Conservation (phyloP, 2,113 vertebrate genomes). For the Clarias macrocephalus region DNA sequence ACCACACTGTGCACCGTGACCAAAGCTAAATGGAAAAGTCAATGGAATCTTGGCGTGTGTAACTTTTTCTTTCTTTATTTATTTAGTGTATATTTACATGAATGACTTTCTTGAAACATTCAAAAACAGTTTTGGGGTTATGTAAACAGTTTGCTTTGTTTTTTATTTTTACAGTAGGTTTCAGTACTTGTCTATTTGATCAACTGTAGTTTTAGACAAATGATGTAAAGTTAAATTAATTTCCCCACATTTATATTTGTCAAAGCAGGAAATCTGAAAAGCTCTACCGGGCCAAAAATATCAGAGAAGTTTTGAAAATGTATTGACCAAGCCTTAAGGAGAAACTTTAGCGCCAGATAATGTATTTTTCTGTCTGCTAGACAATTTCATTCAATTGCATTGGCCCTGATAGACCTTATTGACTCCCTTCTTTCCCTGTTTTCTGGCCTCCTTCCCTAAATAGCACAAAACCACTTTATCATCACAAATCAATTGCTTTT, state of each 20-base stretch:
- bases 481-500: slow-evolving; percentile 41
- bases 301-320: not conserved
- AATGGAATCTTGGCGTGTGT: too few species aligned
- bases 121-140: not conserved
- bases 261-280: not conserved
- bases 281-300: not conserved
- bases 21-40: too few species aligned
- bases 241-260: not conserved
- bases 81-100: too few species aligned
- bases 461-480: slow-evolving; percentile 47
- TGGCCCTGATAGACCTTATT: slow-evolving; percentile 39
- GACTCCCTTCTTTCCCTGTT: slow-evolving; percentile 13
- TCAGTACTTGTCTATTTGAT: not conserved
- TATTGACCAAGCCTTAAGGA: not conserved
- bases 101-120: too few species aligned
- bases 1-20: too few species aligned
- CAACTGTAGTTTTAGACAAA: not conserved
- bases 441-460: slow-evolving; percentile 29
- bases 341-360: slow-evolving; percentile 27
- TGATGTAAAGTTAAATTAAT: slow-evolving; percentile 11
- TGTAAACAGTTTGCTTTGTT: not conserved
- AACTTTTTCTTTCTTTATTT: too few species aligned
- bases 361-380: slow-evolving; percentile 44
- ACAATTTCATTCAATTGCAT: slow-evolving; percentile 41
- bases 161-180: not conserved